Percentiles rank a stretch among this genome's conserved stretches.
These are phyloP conservation scores for Drosophila prolongata DNA, from an alignment of 2,888 invertebrate species.

Conservation along the genomic window DNA sequence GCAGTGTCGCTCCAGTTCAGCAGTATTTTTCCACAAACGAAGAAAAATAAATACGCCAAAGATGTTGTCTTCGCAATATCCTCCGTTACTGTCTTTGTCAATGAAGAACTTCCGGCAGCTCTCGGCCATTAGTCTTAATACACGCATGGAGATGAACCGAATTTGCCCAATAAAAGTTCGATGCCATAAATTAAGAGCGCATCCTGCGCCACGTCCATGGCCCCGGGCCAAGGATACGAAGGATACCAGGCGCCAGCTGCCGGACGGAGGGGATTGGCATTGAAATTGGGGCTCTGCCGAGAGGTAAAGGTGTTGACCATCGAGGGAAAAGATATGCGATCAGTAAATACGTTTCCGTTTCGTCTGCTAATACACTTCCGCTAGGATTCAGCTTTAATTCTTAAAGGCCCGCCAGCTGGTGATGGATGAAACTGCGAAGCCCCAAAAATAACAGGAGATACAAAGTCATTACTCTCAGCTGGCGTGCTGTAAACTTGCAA, in stretches of 20 bases:
- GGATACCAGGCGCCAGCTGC: slow-evolving; percentile 40
- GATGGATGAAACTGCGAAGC: slow-evolving; percentile 29
- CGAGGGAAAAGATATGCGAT: slow-evolving; percentile 68
- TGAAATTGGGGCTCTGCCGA: background rate
- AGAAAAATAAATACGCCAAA: slow-evolving; percentile 4
- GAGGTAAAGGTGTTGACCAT: slow-evolving; percentile 31
- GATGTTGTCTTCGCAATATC: slow-evolving; percentile 29
- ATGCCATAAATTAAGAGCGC: slow-evolving; percentile 81
- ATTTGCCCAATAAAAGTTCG: slow-evolving; percentile 84
- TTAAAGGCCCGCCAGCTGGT: slow-evolving; percentile 50
- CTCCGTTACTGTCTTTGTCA: slow-evolving; percentile 51
- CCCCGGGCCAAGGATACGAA: slow-evolving; percentile 38
- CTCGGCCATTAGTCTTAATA: slow-evolving; percentile 80
- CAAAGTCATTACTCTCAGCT: slow-evolving; percentile 78
- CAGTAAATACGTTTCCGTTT: slow-evolving; percentile 83
- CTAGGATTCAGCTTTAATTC: slow-evolving; percentile 58
- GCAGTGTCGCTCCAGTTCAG: slow-evolving; percentile 4
- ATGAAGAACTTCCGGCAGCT: slow-evolving; percentile 74
- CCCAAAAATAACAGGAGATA: slow-evolving; percentile 15
- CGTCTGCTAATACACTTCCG: slow-evolving; percentile 83
- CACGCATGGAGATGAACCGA: slow-evolving; percentile 82
- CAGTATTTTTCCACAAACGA: background rate
- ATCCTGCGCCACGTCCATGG: slow-evolving; percentile 45
- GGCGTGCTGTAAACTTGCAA: slow-evolving; percentile 71
- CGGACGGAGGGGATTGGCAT: slow-evolving; percentile 4